These are phyloP conservation scores for Habropoda laboriosa DNA, from an alignment of 1,140 invertebrate genomes.

Conservation along the genomic window DNA sequence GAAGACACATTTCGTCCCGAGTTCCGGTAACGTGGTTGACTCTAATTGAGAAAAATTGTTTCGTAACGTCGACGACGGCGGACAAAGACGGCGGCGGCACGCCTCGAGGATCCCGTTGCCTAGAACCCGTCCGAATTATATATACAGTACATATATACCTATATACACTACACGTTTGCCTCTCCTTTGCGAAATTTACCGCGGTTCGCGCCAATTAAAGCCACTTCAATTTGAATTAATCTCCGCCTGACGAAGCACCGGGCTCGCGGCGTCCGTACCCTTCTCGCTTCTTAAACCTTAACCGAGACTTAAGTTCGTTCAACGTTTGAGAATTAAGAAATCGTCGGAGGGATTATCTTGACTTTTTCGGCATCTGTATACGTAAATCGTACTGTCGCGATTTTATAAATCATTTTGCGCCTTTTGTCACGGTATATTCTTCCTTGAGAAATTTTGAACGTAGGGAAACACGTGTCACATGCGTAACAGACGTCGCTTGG, in stretches of 20 bases:
- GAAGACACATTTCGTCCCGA: constrained; percentile 21
- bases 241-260: too few relatives aligned
- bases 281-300: neutral
- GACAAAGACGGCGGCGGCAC: neutral
- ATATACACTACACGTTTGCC: too few relatives aligned
- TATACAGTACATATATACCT: neutral
- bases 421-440: neutral
- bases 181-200: neutral
- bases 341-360: neutral
- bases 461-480: neutral
- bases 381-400: neutral
- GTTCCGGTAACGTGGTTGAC: constrained; percentile 3
- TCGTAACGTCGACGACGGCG: neutral
- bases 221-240: constrained; percentile 1
- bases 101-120: neutral
- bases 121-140: neutral
- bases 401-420: constrained; percentile 12
- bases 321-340: neutral
- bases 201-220: neutral
- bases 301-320: neutral
- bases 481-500: too few relatives aligned
- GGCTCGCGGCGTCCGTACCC: neutral
- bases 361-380: too few relatives aligned
- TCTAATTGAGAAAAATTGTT: constrained; percentile 49
- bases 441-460: constrained; percentile 11